Percentiles rank a stretch among this genome's conserved stretches.
These are phyloP conservation scores for Melanotaenia parkinsoni DNA, from an alignment of 2,797 vertebrate species.

Conservation along the genomic window DNA sequence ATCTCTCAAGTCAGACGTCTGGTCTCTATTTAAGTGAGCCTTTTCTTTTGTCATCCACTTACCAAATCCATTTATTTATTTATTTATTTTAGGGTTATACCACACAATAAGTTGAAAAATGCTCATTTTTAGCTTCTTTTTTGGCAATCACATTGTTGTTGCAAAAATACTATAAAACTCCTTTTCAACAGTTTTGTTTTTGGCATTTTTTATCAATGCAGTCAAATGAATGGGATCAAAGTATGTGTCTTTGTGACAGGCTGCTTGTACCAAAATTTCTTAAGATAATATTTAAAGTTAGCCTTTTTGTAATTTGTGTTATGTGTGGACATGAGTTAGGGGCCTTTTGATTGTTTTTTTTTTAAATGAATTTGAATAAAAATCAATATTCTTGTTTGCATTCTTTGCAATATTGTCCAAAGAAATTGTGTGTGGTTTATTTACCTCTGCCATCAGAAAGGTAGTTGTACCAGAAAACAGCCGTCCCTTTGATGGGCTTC, in stretches of 20 bases:
- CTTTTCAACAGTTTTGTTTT: too few species aligned
- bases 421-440: neutral
- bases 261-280: too few species aligned
- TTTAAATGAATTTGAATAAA: neutral
- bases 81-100: neutral
- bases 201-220: too few species aligned
- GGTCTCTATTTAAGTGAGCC: neutral
- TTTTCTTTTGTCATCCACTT: neutral
- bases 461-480: conserved; percentile 99
- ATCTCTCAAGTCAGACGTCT: neutral
- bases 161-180: too few species aligned
- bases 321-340: neutral
- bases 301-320: neutral
- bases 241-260: too few species aligned
- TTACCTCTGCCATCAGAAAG: conserved; percentile 96
- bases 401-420: neutral
- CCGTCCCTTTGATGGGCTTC: conserved; percentile 94
- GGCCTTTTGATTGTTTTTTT: neutral
- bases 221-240: too few species aligned
- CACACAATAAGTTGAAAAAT: neutral
- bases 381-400: neutral
- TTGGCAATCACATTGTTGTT: neutral
- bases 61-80: neutral
- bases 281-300: neutral
- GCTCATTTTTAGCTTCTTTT: neutral